Conservation (phyloP, 2,888 invertebrate species). For the Platycnemis pennipes region DNA sequence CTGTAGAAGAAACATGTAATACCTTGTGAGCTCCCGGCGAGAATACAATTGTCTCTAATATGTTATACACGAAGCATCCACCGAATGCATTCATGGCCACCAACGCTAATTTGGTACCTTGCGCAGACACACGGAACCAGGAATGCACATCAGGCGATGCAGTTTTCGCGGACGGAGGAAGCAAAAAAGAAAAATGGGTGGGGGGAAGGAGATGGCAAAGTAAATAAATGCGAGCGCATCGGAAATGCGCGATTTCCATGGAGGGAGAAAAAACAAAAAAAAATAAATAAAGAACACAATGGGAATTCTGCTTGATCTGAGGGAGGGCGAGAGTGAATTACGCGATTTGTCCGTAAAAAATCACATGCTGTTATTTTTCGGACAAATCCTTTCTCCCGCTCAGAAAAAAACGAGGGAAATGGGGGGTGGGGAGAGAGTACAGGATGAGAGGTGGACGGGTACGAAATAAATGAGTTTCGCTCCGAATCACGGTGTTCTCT, state of each 20-base stretch:
- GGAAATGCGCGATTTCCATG: not conserved
- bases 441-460: not conserved
- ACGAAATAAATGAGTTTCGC: slow-evolving; percentile 48
- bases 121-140: not conserved
- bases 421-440: not conserved
- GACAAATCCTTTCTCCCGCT: not conserved
- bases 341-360: slow-evolving; percentile 30
- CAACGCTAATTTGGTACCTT: too few relatives aligned
- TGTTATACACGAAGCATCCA: not conserved
- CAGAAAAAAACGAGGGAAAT: not conserved
- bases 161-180: not conserved
- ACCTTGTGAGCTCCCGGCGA: not conserved
- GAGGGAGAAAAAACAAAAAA: not conserved
- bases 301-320: slow-evolving; percentile 36
- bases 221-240: slow-evolving; percentile 23
- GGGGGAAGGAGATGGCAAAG: slow-evolving; percentile 18
- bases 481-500: slow-evolving; percentile 35
- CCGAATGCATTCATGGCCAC: too few relatives aligned
- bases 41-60: not conserved
- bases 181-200: not conserved
- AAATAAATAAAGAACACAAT: not conserved
- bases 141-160: not conserved
- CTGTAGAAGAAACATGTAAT: not conserved
- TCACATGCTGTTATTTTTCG: slow-evolving; percentile 19
- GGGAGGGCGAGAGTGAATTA: slow-evolving; percentile 31